Evolutionary conservation across 2,797 vertebrate species (phyloP).

Genomic region (Semaprochilodus insignis): DNA sequence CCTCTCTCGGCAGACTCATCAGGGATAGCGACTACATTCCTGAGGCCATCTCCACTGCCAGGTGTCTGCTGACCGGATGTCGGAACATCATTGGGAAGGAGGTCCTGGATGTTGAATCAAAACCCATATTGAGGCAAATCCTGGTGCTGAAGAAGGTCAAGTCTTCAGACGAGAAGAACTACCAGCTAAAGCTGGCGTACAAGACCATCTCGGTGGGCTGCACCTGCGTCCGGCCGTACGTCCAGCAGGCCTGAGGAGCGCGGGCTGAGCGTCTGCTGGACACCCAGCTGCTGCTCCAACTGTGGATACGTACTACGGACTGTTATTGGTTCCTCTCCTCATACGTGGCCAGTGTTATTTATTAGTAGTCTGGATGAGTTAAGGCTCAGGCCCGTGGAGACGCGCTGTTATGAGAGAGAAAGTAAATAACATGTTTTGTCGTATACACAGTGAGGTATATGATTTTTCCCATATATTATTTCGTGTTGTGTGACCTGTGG

Average conservation of each 20-base stretch:
- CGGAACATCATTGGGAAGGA: conserved; percentile 63
- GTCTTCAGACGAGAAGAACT: conserved; percentile 5
- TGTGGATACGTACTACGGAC: conserved; percentile 32
- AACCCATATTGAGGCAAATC: conserved; percentile 74
- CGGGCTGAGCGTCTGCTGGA: not conserved
- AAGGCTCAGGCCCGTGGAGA: not conserved
- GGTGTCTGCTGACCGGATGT: conserved; percentile 73
- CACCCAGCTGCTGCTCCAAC: not conserved
- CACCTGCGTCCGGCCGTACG: conserved; percentile 75
- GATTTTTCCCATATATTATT: too few species aligned
- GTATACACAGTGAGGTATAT: too few species aligned
- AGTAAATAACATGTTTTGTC: too few species aligned
- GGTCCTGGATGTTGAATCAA: conserved; percentile 69
- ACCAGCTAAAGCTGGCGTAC: conserved; percentile 71
- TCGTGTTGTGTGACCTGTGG: too few species aligned
- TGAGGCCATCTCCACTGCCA: conserved; percentile 58
- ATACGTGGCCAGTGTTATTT: conserved; percentile 2
- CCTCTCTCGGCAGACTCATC: conserved; percentile 58
- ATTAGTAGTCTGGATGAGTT: conserved; percentile 21
- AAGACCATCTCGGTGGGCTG: conserved; percentile 78
- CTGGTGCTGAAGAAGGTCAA: conserved; percentile 71
- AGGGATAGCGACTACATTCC: conserved; percentile 65
- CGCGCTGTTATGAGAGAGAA: too few species aligned
- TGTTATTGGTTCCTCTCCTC: conserved; percentile 38
- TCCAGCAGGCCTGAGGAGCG: conserved; percentile 54